Percentiles rank a stretch among this genome's conserved stretches.
phyloP scores from a whole-genome alignment of 1,140 invertebrate species.

The Drosophila auraria region DNA sequence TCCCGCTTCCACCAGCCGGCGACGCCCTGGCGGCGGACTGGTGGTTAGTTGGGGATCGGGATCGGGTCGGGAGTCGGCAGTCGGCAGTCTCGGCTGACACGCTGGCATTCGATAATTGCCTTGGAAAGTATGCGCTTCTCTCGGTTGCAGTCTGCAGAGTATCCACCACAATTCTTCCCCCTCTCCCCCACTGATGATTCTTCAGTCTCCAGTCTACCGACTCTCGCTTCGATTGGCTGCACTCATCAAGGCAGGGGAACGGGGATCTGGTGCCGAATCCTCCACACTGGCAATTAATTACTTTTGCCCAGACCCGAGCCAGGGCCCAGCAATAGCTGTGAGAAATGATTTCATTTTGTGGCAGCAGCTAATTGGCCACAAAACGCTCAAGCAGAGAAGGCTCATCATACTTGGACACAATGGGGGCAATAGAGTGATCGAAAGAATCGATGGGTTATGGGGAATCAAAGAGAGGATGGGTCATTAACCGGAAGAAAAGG shows the following conservation, averaged over 20 bases:
- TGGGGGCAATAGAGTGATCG: slow-evolving; percentile 18
- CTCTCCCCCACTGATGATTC: background rate
- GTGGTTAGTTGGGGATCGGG: slow-evolving; percentile 2
- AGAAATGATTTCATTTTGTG: slow-evolving; percentile 82
- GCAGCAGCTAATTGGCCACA: slow-evolving; percentile 70
- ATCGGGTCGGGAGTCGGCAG: background rate
- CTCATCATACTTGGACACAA: background rate
- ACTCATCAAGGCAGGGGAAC: background rate
- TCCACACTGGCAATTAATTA: slow-evolving; percentile 70
- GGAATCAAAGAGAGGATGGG: background rate
- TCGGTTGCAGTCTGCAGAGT: slow-evolving; percentile 30
- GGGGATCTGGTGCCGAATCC: slow-evolving; percentile 20
- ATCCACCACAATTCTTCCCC: slow-evolving; percentile 7
- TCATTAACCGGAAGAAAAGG: background rate
- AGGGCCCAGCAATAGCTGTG: slow-evolving; percentile 57
- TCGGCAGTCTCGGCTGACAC: slow-evolving; percentile 49
- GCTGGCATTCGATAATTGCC: slow-evolving; percentile 82
- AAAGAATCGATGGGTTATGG: slow-evolving; percentile 6
- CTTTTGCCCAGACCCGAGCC: slow-evolving; percentile 28
- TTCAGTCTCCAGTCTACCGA: background rate
- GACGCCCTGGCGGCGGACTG: slow-evolving; percentile 46
- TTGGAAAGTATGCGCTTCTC: slow-evolving; percentile 78
- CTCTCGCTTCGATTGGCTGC: slow-evolving; percentile 67
- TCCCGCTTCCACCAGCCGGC: slow-evolving; percentile 39
- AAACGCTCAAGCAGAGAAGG: slow-evolving; percentile 9